Conservation (phyloP, 1,140 invertebrate species). For the Proctacanthus coquilletti region DNA sequence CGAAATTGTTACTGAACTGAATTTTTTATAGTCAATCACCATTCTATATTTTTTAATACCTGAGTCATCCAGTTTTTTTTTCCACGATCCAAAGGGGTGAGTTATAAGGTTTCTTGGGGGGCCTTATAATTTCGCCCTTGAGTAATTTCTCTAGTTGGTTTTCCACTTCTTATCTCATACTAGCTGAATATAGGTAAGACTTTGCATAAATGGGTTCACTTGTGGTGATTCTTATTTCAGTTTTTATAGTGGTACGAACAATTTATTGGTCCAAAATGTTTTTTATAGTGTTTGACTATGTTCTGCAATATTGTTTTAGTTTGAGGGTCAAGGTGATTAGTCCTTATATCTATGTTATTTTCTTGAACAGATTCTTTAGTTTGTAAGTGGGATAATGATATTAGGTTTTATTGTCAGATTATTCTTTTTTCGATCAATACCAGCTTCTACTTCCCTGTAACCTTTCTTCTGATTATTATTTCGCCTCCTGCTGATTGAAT, state of each 20-base stretch:
- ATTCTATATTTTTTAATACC: conserved; percentile 20
- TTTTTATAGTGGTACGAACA: not conserved
- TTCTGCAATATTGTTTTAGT: not conserved
- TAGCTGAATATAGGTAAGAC: not conserved
- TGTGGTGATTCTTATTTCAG: conserved; percentile 1
- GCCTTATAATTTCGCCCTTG: too few species aligned
- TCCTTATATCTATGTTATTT: not conserved
- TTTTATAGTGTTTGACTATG: not conserved
- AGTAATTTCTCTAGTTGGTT: not conserved
- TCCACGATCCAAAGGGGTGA: conserved; percentile 15
- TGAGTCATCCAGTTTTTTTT: conserved; percentile 18
- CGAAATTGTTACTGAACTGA: conserved; percentile 20
- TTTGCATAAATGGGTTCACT: not conserved
- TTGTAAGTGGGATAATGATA: not conserved
- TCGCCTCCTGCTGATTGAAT: not conserved
- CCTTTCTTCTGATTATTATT: not conserved
- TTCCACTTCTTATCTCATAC: not conserved
- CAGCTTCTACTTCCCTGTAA: not conserved
- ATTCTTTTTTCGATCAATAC: not conserved
- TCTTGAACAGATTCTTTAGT: not conserved
- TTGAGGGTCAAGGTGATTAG: not conserved
- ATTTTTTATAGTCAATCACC: conserved; percentile 19
- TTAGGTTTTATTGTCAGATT: not conserved
- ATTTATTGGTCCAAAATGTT: not conserved
- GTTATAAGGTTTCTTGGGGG: too few species aligned